Evolutionary conservation across 2,888 invertebrate species (phyloP).

Genomic region (Volucella inanis): DNA sequence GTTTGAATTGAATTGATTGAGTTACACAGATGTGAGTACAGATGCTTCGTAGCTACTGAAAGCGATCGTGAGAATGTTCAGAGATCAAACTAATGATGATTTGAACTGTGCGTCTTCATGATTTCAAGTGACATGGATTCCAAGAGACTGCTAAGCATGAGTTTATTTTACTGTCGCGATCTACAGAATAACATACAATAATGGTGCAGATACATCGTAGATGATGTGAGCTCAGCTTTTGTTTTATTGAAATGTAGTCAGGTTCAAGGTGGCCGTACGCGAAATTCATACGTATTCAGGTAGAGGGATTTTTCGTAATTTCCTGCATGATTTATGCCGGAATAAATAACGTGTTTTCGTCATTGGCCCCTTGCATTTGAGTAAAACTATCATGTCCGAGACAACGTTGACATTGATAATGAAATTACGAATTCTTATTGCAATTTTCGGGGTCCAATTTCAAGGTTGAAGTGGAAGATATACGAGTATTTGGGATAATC

Average conservation of each 20-base stretch:
- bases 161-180: not conserved
- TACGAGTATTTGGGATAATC: too few species aligned
- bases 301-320: too few species aligned
- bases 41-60: conserved; percentile 4
- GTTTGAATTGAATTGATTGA: conserved; percentile 26
- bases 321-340: too few species aligned
- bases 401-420: too few species aligned
- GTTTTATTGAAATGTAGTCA: not conserved
- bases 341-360: too few species aligned
- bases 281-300: not conserved
- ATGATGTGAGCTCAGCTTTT: not conserved
- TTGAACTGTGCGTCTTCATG: conserved; percentile 3
- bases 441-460: too few species aligned
- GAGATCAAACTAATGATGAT: conserved; percentile 6
- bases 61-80: conserved; percentile 21
- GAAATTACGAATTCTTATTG: too few species aligned
- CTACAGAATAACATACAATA: too few species aligned
- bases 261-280: conserved; percentile 2
- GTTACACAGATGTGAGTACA: conserved; percentile 4
- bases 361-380: too few species aligned
- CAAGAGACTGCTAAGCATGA: not conserved
- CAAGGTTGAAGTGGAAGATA: too few species aligned
- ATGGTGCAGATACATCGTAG: not conserved
- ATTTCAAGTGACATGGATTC: not conserved
- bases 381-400: too few species aligned